These are phyloP conservation scores for Uria lomvia DNA, from an alignment of 2,113 vertebrate genomes.

Conservation along the genomic window DNA sequence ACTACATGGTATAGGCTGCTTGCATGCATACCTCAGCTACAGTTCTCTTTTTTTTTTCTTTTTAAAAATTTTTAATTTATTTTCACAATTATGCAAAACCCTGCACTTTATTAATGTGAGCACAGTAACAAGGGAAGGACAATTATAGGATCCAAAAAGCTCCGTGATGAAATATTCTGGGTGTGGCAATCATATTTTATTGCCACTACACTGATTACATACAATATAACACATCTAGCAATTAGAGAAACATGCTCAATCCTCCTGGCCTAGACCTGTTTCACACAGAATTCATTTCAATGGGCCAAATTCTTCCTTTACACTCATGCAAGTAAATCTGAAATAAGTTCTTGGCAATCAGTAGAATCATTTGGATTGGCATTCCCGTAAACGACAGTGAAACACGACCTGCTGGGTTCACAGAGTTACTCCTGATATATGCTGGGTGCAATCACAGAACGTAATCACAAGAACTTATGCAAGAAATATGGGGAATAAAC, in stretches of 20 bases:
- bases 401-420: neutral
- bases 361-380: slow-evolving; percentile 3
- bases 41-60: neutral
- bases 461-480: slow-evolving; percentile 32
- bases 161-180: neutral
- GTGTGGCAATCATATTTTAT: slow-evolving; percentile 48
- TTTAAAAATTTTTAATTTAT: neutral
- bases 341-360: neutral
- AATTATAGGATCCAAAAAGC: slow-evolving; percentile 33
- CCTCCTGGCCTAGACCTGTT: slow-evolving; percentile 26
- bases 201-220: slow-evolving; percentile 30
- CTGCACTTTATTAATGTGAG: slow-evolving; percentile 13
- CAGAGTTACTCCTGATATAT: slow-evolving; percentile 8
- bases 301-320: slow-evolving; percentile 4
- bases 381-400: neutral
- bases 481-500: slow-evolving; percentile 25
- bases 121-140: neutral
- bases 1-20: neutral
- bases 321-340: neutral
- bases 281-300: slow-evolving; percentile 22
- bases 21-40: neutral
- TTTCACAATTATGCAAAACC: slow-evolving; percentile 3
- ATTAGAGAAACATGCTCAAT: slow-evolving; percentile 53
- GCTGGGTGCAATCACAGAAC: neutral
- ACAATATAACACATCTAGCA: slow-evolving; percentile 45